Evolutionary conservation across 53 echinoderm and acorn worm species (phyloP).

Genomic region (Hippasteria phrygiana): DNA sequence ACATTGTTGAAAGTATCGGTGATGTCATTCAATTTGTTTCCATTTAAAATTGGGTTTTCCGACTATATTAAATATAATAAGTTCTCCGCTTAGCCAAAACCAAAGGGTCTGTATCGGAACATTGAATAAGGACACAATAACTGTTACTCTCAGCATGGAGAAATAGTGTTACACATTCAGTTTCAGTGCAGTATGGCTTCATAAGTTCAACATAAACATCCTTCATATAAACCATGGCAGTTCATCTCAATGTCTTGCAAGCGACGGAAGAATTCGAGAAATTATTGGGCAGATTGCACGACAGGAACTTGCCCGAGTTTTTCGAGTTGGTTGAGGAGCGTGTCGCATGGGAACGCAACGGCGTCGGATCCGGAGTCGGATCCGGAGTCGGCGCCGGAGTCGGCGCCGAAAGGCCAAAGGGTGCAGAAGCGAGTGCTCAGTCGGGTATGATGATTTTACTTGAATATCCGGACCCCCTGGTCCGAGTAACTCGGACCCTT

Average conservation of each 20-base stretch:
- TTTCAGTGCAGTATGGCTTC: too few species aligned
- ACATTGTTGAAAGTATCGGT: too few species aligned
- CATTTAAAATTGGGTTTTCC: too few species aligned
- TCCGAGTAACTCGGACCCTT: too few species aligned
- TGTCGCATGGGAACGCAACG: constrained; percentile 35
- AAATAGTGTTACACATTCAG: too few species aligned
- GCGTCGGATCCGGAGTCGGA: background rate
- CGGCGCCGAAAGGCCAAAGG: background rate
- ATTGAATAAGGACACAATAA: too few species aligned
- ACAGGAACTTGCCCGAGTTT: constrained; percentile 52
- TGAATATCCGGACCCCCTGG: background rate
- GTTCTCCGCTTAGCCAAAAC: too few species aligned
- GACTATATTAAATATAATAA: too few species aligned
- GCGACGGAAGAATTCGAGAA: constrained; percentile 49
- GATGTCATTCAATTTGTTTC: too few species aligned
- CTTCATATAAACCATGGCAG: constrained; percentile 55
- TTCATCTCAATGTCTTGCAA: constrained; percentile 5
- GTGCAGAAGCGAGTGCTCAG: background rate
- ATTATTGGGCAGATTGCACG: constrained; percentile 9
- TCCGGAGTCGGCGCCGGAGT: background rate
- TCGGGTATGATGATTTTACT: background rate
- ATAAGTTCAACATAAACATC: too few species aligned
- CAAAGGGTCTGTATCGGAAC: too few species aligned
- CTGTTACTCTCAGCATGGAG: too few species aligned
- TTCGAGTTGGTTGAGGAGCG: constrained; percentile 48